Conservation (phyloP, 2,113 vertebrate genomes). For the Melanerpes formicivorus region DNA sequence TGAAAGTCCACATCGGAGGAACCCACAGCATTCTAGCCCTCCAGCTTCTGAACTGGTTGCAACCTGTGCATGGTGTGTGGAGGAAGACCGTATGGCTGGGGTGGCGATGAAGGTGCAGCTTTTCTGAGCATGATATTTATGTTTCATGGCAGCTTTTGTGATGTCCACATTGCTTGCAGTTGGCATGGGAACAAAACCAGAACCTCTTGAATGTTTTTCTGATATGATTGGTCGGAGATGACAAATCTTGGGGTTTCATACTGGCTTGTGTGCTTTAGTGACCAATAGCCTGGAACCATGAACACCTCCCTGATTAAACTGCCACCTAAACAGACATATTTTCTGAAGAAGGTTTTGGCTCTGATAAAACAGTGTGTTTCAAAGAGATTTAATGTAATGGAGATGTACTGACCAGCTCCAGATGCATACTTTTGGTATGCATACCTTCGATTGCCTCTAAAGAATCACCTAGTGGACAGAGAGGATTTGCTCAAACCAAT, state of each 20-base stretch:
- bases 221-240: not conserved
- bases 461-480: conserved; percentile 4
- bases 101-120: not conserved
- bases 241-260: conserved; percentile 28
- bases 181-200: not conserved
- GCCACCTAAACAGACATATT: not conserved
- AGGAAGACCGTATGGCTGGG: not conserved
- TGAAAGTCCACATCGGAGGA: not conserved
- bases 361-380: not conserved
- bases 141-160: not conserved
- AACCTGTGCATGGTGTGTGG: rapidly evolving
- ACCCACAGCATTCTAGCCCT: rapidly evolving
- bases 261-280: not conserved
- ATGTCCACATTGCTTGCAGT: not conserved
- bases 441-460: not conserved
- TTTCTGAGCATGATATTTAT: not conserved
- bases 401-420: conserved; percentile 22
- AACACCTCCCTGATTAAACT: not conserved
- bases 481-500: conserved; percentile 43
- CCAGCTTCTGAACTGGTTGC: not conserved
- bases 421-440: conserved; percentile 16
- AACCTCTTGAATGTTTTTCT: not conserved
- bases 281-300: not conserved
- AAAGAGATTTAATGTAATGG: not conserved
- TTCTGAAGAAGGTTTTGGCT: conserved; percentile 2